Evolutionary conservation across 2,888 invertebrate genomes (phyloP).

Genomic region (Encarsia formosa): DNA sequence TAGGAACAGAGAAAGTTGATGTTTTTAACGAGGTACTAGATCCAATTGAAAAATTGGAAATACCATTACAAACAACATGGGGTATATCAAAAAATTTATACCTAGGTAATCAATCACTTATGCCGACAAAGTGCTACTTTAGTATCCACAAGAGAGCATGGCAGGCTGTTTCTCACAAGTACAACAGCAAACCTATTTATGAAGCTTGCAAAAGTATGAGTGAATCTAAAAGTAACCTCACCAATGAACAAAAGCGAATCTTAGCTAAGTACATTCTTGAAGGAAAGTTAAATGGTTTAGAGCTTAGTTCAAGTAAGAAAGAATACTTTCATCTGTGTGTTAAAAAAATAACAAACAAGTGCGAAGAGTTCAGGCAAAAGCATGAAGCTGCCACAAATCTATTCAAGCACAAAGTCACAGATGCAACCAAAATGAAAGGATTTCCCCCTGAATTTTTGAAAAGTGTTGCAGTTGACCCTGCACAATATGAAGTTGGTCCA

Average conservation of each 20-base stretch:
- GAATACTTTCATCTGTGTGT: neutral
- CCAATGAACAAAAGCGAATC: constrained; percentile 66
- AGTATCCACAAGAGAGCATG: constrained; percentile 77
- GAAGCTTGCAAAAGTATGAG: constrained; percentile 62
- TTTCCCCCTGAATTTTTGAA: constrained; percentile 70
- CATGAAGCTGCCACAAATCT: constrained; percentile 61
- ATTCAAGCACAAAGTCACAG: constrained; percentile 65
- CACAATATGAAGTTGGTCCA: constrained; percentile 66
- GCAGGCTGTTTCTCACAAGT: constrained; percentile 70
- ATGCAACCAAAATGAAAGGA: constrained; percentile 64
- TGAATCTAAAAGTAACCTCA: constrained; percentile 49
- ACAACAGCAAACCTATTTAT: constrained; percentile 67
- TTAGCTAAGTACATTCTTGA: constrained; percentile 76
- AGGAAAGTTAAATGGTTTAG: constrained; percentile 78
- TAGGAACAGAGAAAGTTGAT: constrained; percentile 46
- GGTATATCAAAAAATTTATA: constrained; percentile 81
- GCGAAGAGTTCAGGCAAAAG: constrained; percentile 64
- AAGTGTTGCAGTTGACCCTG: constrained; percentile 62
- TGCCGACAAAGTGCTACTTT: constrained; percentile 75
- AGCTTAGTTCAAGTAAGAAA: constrained; percentile 57
- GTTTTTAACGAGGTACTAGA: constrained; percentile 67
- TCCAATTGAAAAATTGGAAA: constrained; percentile 70
- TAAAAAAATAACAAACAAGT: constrained; percentile 47
- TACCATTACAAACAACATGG: constrained; percentile 79
- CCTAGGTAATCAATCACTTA: constrained; percentile 71